A percentile compares a stretch with the other conserved stretches of the same genome.
Conservation (phyloP, 53 echinoderm and acorn worm species). For the Zoroaster sp. region DNA sequence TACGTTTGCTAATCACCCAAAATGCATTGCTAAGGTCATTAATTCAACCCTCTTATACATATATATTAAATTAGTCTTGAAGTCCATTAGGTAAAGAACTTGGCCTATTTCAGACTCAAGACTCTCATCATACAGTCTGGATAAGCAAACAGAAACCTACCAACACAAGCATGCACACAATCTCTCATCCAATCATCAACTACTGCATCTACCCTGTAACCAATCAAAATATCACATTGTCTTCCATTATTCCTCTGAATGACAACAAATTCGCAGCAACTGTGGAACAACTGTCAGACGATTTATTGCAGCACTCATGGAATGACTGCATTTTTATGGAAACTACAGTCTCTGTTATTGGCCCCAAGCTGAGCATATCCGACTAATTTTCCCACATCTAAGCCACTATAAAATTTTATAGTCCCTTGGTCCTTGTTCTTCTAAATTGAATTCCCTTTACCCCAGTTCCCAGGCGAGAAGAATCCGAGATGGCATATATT, state of each 20-base stretch:
- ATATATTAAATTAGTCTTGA: no score
- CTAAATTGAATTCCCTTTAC: background rate
- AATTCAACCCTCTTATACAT: no score
- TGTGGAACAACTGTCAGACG: background rate
- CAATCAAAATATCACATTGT: no score
- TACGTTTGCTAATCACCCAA: no score
- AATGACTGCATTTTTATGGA: constrained; percentile 29
- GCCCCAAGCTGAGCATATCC: constrained; percentile 2
- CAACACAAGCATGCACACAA: no score
- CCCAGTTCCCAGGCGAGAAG: background rate
- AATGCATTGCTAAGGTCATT: no score
- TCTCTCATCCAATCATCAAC: no score
- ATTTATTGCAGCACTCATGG: constrained; percentile 8
- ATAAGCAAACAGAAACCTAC: no score
- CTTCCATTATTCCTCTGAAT: background rate
- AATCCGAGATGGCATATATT: background rate
- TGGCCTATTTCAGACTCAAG: no score
- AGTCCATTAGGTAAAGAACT: no score
- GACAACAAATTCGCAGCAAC: background rate
- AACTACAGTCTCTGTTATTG: background rate
- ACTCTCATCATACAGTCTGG: no score
- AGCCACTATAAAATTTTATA: constrained; percentile 38
- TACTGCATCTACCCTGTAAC: no score
- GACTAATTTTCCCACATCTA: background rate
- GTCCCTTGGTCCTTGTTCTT: constrained; percentile 13